Conservation (phyloP, 2,113 vertebrate species). For the Boulengerochromis microlepis region DNA sequence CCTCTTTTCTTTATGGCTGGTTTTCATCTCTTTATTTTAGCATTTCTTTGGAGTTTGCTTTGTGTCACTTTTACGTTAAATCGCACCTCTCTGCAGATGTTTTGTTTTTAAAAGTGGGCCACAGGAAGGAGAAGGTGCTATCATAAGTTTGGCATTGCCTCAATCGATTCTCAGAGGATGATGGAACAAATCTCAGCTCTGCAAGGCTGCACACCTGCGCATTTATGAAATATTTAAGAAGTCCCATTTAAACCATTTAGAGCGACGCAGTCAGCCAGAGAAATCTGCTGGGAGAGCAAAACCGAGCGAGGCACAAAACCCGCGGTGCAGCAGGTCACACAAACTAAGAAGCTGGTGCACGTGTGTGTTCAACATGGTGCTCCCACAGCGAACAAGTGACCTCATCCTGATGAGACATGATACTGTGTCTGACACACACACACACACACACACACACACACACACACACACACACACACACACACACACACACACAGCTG, state of each 20-base stretch:
- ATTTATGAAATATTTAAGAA: neutral
- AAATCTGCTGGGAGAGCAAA: neutral
- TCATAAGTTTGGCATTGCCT: neutral
- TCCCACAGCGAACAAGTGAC: constrained; percentile 4
- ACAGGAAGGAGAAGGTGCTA: neutral
- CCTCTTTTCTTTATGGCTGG: neutral
- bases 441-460: neutral
- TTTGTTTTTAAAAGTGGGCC: neutral
- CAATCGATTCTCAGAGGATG: neutral
- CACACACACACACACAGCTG: constrained; percentile 5
- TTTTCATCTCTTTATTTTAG: neutral
- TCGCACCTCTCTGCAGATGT: neutral
- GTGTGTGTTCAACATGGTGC: neutral
- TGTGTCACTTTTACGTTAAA: neutral
- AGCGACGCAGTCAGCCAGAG: neutral
- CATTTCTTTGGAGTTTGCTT: neutral
- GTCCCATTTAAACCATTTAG: neutral
- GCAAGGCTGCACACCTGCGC: neutral
- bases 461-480: neutral
- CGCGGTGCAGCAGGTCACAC: neutral
- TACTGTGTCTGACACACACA: neutral
- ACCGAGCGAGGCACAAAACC: neutral
- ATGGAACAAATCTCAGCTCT: fast-evolving
- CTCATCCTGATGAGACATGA: constrained; percentile 47
- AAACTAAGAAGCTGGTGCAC: neutral